Base-by-base conservation (phyloP, 1,140 invertebrate genomes). In the Drosophila yakuba region DNA sequence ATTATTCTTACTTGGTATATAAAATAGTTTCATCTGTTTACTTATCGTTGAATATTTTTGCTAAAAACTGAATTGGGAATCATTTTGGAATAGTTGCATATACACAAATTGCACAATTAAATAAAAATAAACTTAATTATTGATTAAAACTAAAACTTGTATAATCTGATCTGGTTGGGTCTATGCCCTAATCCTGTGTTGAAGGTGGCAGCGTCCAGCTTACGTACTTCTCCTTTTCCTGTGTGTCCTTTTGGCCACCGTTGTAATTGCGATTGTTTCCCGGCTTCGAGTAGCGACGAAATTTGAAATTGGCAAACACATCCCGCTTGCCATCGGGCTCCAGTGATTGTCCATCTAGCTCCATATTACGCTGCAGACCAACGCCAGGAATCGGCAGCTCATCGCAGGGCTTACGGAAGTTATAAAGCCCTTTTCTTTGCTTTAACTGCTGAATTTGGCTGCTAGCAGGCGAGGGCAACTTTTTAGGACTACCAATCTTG, bases 251-350 rank as follows among this genome's bases (percentile, higher is more conserved):
- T 32, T 72, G 55, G 4, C 44, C 60, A n/a, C 55, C 51, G 8
- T 59, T 64, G 44, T 80, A 83, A 52, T 85, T 90, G 23, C 88
- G 77, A 75, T 86, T 91, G 54, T 28, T 72, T 58, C 78, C 59
- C 51, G 64, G 45, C 39, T 92, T 92, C 3, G 54, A 36, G 51
- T 86, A 66, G 6, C 91, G 84, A 6, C 88, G 69, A 57, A 91
- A 91, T 59, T 91, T 91, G 43, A 92, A 92, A 59, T 92, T 92
- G 6, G 91, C 91, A 45, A 90, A 92, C 10, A 86, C 78, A 71
- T 92, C 90, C 0, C 84, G 78, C 38, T 78, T 89, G n/a, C 55
- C 80, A 7, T 85, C 85, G 3, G 50, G 11, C 7, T 60, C 74
- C 11, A 43, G 3, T 8, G 47, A 6, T 43, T 80, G 74, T 2